Evolutionary conservation across 2,113 vertebrate species (phyloP), one percentile per base, ranked within the genome.

Genomic region (Arvicanthis niloticus): DNA sequence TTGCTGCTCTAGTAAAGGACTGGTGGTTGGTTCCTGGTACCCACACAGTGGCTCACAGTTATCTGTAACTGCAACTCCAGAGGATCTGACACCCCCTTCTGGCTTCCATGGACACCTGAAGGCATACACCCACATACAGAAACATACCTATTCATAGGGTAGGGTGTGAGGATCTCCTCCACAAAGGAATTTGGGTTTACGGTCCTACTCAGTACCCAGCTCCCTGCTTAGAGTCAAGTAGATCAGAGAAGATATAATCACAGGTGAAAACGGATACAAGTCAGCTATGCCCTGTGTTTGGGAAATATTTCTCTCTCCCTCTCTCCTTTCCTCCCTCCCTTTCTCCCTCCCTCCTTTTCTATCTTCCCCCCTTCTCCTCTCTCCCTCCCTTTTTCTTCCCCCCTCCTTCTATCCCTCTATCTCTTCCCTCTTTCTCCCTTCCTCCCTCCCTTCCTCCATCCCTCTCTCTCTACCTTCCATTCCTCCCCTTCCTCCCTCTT

Each of bases 331-430:
- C 8, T 53, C 7, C 15, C 1, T 31, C 42, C 29, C 75, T 16
- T 13, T 29, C 1, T 7, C 16, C 7, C 34, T 22, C 3, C 4
- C 17, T n/a, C 10, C 13, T 4, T 16, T 1, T 1, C 2, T 1
- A 1, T 34, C 34, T 15, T 53, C 16, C 3, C 31, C 31, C 26
- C 75, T 26, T 34, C 2, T 7, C 31, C 29, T 15, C 65, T 9
- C 37, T 48, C 34, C 53, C 48, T 45, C 45, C 45, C 45, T 45
- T 17, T 7, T 9, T 13, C 7, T 34, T 15, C 15, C 45, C 7
- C 26, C 12, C 7, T 29, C 11, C 15, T 26, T 51, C 5, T 17
- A 29, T 78, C 29, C 31, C 15, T 77, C 42, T 29, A 24, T 31
- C 24, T 15, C 21, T 31, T 3, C 5, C 73, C 13, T 31, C 42